A percentile compares a stretch with the other conserved stretches of the same genome.
Evolutionary conservation across 2,888 invertebrate species (phyloP).

Genomic region (Nineta flava): DNA sequence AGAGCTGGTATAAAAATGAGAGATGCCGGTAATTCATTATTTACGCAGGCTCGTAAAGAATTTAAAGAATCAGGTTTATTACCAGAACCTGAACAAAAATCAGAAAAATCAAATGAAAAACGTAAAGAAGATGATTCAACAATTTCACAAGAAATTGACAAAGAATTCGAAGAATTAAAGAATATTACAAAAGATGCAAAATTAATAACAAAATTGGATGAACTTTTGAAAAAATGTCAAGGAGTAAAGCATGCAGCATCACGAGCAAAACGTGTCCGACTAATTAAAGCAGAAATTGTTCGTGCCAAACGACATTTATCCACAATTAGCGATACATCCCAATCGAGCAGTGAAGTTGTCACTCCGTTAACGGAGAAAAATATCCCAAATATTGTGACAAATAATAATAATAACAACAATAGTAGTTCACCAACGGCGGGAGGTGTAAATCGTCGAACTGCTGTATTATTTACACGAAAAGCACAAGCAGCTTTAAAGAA

Average conservation of each 20-base stretch:
- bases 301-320: constrained; percentile 29
- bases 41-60: constrained; percentile 64
- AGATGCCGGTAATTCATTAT: constrained; percentile 68
- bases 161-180: constrained; percentile 29
- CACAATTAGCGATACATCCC: constrained; percentile 22
- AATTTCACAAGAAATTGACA: constrained; percentile 36
- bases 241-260: constrained; percentile 39
- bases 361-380: constrained; percentile 9
- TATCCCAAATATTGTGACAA: constrained; percentile 8
- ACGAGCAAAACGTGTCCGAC: constrained; percentile 38
- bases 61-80: constrained; percentile 43
- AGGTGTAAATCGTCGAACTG: constrained; percentile 52
- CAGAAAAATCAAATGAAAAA: constrained; percentile 18
- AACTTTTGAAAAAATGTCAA: constrained; percentile 43
- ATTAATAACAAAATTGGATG: constrained; percentile 35
- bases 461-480: constrained; percentile 63
- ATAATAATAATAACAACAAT: constrained; percentile 15
- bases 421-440: constrained; percentile 31
- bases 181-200: constrained; percentile 21
- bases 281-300: constrained; percentile 38
- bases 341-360: constrained; percentile 23
- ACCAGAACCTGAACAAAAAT: constrained; percentile 22
- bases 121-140: constrained; percentile 25
- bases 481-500: constrained; percentile 33
- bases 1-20: constrained; percentile 78